Evolutionary conservation across 2,888 invertebrate species (phyloP).

Genomic region (Mythimna pallens): DNA sequence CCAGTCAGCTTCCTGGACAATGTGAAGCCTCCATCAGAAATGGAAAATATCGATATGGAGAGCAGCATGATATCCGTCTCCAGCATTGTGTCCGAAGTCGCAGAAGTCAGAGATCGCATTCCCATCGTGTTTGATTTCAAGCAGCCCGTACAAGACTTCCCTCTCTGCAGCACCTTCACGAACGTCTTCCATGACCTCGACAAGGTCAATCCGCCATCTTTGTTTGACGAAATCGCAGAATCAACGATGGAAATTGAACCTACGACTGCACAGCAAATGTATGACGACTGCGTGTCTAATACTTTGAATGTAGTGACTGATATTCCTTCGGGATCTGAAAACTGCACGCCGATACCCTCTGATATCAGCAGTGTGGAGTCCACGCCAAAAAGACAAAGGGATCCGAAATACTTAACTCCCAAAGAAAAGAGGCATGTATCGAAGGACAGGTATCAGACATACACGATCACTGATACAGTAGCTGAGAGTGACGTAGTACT

Average conservation of each 20-base stretch:
- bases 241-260: slow-evolving; percentile 88
- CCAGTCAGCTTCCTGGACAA: slow-evolving; percentile 93
- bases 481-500: slow-evolving; percentile 76
- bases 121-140: slow-evolving; percentile 91
- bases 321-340: slow-evolving; percentile 89
- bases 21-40: slow-evolving; percentile 95
- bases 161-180: slow-evolving; percentile 82
- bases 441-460: slow-evolving; percentile 95
- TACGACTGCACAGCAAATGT: slow-evolving; percentile 90
- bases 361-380: slow-evolving; percentile 94
- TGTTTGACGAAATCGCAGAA: slow-evolving; percentile 93
- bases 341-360: slow-evolving; percentile 92
- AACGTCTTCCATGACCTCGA: slow-evolving; percentile 91
- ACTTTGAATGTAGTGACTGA: slow-evolving; percentile 91
- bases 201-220: slow-evolving; percentile 93
- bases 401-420: slow-evolving; percentile 91
- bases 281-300: slow-evolving; percentile 90
- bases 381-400: slow-evolving; percentile 92
- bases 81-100: slow-evolving; percentile 95
- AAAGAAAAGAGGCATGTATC: slow-evolving; percentile 94
- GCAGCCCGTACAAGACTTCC: slow-evolving; percentile 89
- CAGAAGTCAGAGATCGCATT: slow-evolving; percentile 88
- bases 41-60: slow-evolving; percentile 95
- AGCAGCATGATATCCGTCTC: slow-evolving; percentile 96
- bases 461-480: slow-evolving; percentile 93